Conservation (phyloP, 2,888 invertebrate species). For the Lasioglossum marginatum region DNA sequence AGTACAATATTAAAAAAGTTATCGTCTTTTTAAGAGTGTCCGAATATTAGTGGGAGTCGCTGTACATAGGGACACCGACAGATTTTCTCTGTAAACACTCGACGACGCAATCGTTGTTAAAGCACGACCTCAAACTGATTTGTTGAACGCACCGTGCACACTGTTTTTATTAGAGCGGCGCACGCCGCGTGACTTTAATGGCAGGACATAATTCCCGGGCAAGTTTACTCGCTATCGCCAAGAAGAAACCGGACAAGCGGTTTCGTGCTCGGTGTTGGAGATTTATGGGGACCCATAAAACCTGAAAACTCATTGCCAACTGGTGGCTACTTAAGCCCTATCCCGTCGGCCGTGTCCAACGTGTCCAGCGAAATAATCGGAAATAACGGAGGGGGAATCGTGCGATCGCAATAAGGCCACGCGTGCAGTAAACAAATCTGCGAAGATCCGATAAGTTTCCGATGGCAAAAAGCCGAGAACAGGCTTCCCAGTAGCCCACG, state of each 20-base stretch:
- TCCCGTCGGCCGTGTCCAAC: not conserved
- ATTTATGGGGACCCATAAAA: constrained; percentile 1
- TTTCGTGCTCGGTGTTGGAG: not conserved
- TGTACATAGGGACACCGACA: constrained; percentile 31
- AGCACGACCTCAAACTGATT: not conserved
- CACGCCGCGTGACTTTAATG: not conserved
- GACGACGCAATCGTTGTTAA: not conserved
- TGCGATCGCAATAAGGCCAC: not conserved
- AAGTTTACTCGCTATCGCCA: not conserved
- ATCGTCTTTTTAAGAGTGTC: too few species aligned
- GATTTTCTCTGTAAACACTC: constrained; percentile 1
- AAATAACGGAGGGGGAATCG: not conserved
- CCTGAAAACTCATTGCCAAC: constrained; percentile 1
- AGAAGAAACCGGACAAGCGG: constrained; percentile 1
- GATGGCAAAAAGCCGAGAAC: not conserved
- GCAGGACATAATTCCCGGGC: not conserved
- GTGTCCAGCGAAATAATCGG: not conserved
- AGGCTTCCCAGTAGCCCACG: not conserved
- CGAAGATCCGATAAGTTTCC: constrained; percentile 18
- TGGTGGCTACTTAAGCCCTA: not conserved
- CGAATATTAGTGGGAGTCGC: too few species aligned
- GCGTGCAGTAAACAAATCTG: constrained; percentile 9
- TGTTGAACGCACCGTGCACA: not conserved
- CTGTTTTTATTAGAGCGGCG: not conserved
- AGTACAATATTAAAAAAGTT: too few species aligned